Conservation (phyloP, 2,797 vertebrate genomes). For the Callimico goeldii region DNA sequence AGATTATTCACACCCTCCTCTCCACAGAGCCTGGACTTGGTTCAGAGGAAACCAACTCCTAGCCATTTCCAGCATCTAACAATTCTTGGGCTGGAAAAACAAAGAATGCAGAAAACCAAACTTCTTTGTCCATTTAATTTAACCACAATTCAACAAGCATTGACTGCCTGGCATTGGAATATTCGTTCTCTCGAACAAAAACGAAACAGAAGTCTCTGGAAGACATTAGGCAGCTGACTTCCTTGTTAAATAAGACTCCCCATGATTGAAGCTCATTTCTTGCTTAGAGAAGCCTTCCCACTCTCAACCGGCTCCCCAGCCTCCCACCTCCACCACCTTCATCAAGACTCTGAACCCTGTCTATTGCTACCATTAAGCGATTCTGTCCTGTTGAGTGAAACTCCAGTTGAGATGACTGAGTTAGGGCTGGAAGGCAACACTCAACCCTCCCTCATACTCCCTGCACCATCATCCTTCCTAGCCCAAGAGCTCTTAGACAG, state of each 20-base stretch:
- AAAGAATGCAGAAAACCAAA: background rate
- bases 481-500: background rate
- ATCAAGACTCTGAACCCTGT: background rate
- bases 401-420: background rate
- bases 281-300: background rate
- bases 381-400: background rate
- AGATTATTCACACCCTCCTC: background rate
- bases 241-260: background rate
- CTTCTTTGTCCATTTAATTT: background rate
- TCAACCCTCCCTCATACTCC: background rate
- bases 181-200: background rate
- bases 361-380: background rate
- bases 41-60: conserved; percentile 30
- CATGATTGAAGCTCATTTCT: background rate
- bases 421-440: background rate
- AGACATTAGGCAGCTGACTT: background rate
- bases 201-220: background rate
- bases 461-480: too few relatives aligned
- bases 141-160: conserved; percentile 38
- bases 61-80: background rate
- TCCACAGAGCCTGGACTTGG: background rate
- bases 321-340: background rate
- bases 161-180: background rate
- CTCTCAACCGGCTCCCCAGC: background rate
- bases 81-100: background rate